Evolutionary conservation across 2,113 vertebrate species (phyloP).

Genomic region (Sinocyclocheilus maitianheensis): DNA sequence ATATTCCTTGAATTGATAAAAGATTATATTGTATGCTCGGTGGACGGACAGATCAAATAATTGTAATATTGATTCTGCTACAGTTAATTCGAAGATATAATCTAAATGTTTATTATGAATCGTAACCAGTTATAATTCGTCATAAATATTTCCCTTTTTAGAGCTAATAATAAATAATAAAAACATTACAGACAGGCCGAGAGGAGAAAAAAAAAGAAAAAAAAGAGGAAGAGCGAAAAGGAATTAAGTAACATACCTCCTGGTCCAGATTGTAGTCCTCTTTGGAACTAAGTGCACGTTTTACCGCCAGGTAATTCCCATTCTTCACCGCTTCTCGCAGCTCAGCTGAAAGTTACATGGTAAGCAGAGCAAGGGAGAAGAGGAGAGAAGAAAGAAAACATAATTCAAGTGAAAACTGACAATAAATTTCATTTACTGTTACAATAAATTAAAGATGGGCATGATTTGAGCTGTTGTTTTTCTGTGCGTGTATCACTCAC

Average conservation of each 20-base stretch:
- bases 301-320: conserved; percentile 92
- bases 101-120: no score
- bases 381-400: not conserved
- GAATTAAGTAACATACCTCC: conserved; percentile 77
- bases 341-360: conserved; percentile 75
- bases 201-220: not conserved
- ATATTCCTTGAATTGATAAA: no score
- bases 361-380: not conserved
- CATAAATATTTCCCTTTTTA: no score
- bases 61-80: no score
- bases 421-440: no score
- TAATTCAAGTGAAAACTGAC: not conserved
- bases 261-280: conserved; percentile 95
- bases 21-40: no score
- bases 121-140: no score
- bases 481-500: conserved; percentile 74
- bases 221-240: not conserved
- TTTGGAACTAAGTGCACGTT: conserved; percentile 91
- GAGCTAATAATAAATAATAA: no score
- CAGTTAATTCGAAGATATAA: no score
- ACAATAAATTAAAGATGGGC: not conserved
- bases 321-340: conserved; percentile 95
- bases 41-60: no score
- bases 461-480: not conserved
- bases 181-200: no score